These are phyloP conservation scores for Drosophila teissieri DNA, from an alignment of 1,140 invertebrate genomes.

Conservation along the genomic window DNA sequence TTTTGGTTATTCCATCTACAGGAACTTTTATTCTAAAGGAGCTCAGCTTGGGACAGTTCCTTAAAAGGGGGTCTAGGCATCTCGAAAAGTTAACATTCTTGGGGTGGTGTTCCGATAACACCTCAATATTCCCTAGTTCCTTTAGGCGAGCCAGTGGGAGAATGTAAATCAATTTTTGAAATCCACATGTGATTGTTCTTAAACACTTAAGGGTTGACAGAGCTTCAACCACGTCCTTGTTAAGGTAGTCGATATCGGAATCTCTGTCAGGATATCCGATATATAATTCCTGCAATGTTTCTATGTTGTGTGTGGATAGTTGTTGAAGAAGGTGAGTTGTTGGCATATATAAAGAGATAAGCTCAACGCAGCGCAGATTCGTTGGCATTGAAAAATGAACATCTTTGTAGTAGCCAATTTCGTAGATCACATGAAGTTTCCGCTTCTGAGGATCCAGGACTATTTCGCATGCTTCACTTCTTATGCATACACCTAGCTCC, in stretches of 20 bases:
- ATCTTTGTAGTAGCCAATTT: too few species aligned
- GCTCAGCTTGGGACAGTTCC: constrained; percentile 1
- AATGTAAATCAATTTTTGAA: constrained; percentile 4
- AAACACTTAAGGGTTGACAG: background rate
- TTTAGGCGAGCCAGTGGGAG: background rate
- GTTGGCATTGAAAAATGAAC: background rate
- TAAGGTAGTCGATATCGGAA: background rate
- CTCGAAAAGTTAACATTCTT: background rate
- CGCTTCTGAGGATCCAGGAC: background rate
- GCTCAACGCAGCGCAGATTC: background rate
- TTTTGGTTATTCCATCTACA: background rate
- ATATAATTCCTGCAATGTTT: background rate
- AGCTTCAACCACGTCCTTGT: background rate
- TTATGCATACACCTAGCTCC: constrained; percentile 9
- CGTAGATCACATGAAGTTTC: too few species aligned
- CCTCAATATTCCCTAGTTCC: background rate
- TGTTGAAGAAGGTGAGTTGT: background rate
- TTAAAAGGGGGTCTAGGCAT: background rate
- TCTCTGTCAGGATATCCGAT: too few species aligned
- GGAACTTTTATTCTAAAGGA: constrained; percentile 2
- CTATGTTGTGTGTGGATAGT: background rate
- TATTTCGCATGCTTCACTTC: background rate
- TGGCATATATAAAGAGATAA: background rate
- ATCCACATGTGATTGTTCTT: background rate
- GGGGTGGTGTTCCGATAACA: constrained; percentile 10